phyloP scores from a whole-genome alignment of 2,113 vertebrate genomes.

The Nothoprocta pentlandii region DNA sequence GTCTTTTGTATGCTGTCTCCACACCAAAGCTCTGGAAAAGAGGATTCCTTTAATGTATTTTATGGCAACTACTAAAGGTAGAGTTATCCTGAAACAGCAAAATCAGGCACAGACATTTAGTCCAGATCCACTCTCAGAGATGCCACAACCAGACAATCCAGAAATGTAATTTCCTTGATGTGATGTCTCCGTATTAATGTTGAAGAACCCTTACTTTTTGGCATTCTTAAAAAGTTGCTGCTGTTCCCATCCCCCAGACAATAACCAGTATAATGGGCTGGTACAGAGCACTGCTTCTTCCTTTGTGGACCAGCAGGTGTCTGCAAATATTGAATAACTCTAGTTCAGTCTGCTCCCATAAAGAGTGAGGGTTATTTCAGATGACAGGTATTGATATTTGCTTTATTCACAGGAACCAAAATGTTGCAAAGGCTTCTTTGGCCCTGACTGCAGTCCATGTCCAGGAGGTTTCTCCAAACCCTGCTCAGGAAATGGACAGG shows the following conservation, averaged over 20 bases:
- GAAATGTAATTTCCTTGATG: neutral
- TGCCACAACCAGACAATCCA: neutral
- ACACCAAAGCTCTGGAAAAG: neutral
- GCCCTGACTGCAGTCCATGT: slow-evolving; percentile 86
- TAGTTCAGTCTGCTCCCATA: neutral
- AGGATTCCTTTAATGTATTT: neutral
- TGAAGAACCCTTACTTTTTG: neutral
- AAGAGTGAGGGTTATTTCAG: neutral
- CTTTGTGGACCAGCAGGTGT: neutral
- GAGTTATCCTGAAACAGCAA: neutral
- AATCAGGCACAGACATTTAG: neutral
- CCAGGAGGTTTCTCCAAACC: slow-evolving; percentile 86
- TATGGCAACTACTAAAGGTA: too few relatives aligned
- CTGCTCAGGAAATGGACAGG: slow-evolving; percentile 89
- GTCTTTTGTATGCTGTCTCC: neutral
- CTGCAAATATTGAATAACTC: neutral
- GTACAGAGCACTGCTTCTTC: neutral
- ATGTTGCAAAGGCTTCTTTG: slow-evolving; percentile 93
- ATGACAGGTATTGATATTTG: neutral
- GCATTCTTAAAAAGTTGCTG: neutral
- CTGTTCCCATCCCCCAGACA: neutral
- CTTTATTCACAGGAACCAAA: slow-evolving; percentile 77
- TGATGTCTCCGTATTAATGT: neutral
- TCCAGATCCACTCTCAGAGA: too few relatives aligned
- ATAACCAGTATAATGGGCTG: neutral